A percentile compares a stretch with the other conserved stretches of the same genome.
Evolutionary conservation across 2,113 vertebrate genomes (phyloP).

Genomic region (Asarcornis scutulata): DNA sequence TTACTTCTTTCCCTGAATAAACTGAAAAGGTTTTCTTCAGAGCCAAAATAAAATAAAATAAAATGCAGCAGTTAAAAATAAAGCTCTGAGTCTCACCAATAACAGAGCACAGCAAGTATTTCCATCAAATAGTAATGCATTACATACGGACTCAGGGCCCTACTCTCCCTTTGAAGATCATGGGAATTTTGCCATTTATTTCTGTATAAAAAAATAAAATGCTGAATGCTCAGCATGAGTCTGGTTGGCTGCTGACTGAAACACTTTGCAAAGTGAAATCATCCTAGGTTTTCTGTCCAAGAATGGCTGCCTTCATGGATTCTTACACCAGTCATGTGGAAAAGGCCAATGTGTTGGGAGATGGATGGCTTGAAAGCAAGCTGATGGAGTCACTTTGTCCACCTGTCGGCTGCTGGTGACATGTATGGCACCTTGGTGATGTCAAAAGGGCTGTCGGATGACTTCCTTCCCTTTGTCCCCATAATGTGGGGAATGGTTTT

Average conservation of each 20-base stretch:
- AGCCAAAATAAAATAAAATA: not conserved
- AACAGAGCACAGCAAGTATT: not conserved
- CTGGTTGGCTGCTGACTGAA: not conserved
- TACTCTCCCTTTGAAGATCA: not conserved
- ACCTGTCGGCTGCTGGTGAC: not conserved
- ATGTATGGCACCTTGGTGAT: accelerated
- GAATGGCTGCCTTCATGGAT: not conserved
- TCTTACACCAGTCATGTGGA: not conserved
- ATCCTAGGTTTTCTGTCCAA: not conserved
- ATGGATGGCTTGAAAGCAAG: not conserved
- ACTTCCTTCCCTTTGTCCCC: not conserved
- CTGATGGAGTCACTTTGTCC: not conserved
- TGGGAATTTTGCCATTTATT: slow-evolving; percentile 18
- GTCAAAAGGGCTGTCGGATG: not conserved
- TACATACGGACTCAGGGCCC: not conserved
- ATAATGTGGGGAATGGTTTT: not conserved
- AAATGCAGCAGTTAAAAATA: not conserved
- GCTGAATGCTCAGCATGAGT: not conserved
- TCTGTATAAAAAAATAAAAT: not conserved
- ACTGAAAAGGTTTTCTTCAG: not conserved
- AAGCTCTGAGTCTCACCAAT: not conserved
- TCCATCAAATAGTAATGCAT: not conserved
- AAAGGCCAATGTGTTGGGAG: accelerated
- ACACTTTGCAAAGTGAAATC: not conserved
- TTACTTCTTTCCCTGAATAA: not conserved